Conservation (phyloP, 2,888 invertebrate genomes). For the Catotricha subobsoleta region DNA sequence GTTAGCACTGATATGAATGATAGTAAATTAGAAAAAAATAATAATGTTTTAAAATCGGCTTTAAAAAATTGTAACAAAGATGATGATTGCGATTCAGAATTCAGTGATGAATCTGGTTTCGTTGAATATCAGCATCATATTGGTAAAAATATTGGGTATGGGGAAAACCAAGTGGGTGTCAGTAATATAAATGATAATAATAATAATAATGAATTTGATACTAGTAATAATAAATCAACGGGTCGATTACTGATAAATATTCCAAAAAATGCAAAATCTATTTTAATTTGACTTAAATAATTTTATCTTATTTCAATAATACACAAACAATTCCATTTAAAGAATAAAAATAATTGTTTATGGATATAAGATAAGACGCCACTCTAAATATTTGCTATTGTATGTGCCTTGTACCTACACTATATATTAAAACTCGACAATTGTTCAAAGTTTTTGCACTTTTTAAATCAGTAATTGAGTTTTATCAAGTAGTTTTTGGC, state of each 20-base stretch:
- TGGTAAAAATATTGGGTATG: conserved; percentile 2
- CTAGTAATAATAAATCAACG: not conserved
- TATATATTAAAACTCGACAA: too few relatives aligned
- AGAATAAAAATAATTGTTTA: too few relatives aligned
- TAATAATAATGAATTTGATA: not conserved
- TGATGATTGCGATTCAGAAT: conserved; percentile 55
- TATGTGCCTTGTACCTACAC: too few relatives aligned
- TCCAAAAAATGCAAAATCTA: conserved; percentile 5
- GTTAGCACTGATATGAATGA: not conserved
- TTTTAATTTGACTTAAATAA: too few relatives aligned
- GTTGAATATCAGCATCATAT: conserved; percentile 48
- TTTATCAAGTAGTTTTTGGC: too few relatives aligned
- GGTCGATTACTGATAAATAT: not conserved
- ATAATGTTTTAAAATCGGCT: conserved; percentile 8
- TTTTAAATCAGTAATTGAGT: too few relatives aligned
- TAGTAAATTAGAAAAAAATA: not conserved
- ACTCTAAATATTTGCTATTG: too few relatives aligned
- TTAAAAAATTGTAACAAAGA: conserved; percentile 19
- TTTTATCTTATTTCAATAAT: too few relatives aligned
- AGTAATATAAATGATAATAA: conserved; percentile 1
- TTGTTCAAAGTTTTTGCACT: too few relatives aligned
- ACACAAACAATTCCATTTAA: too few relatives aligned
- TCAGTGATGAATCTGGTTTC: conserved; percentile 83
- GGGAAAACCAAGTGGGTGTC: not conserved
- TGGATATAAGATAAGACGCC: too few relatives aligned